Conservation (phyloP, 2,797 vertebrate species). For the Jordanella pulchra region DNA sequence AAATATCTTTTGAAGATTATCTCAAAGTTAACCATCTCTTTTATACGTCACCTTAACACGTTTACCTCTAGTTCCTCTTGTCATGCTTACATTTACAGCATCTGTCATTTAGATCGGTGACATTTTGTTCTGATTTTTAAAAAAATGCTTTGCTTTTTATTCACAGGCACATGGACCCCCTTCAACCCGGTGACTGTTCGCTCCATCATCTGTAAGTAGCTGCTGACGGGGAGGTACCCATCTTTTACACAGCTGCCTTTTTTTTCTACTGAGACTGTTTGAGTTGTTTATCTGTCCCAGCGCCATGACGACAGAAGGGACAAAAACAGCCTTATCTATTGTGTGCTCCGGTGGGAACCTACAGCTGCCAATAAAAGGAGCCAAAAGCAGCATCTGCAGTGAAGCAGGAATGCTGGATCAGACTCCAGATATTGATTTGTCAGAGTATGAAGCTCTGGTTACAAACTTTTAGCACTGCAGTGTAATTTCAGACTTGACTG, state of each 20-base stretch:
- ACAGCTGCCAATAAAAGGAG: conserved; percentile 36
- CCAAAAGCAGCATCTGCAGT: conserved; percentile 7
- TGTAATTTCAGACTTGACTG: neutral
- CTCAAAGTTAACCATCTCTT: neutral
- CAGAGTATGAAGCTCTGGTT: conserved; percentile 13
- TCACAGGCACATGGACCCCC: conserved; percentile 95
- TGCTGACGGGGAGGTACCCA: conserved; percentile 10
- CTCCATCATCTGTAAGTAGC: conserved; percentile 93
- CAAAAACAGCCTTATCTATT: conserved; percentile 30
- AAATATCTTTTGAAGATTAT: neutral
- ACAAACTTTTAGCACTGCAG: conserved; percentile 21
- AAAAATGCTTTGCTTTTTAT: conserved; percentile 30
- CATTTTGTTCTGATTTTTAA: conserved; percentile 8
- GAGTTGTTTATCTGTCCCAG: conserved; percentile 41
- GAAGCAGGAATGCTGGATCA: conserved; percentile 11
- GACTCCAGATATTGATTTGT: conserved; percentile 48
- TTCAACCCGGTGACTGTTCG: conserved; percentile 97
- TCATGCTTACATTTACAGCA: neutral
- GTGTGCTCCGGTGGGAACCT: conserved; percentile 46
- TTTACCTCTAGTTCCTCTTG: neutral
- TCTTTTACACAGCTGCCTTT: conserved; percentile 15
- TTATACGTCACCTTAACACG: neutral
- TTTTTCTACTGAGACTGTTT: conserved; percentile 8
- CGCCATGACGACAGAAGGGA: conserved; percentile 42
- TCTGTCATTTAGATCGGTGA: neutral